Evolutionary conservation across 64 coral and sea anemone genomes (phyloP).

Genomic region (Platygyra sinensis): DNA sequence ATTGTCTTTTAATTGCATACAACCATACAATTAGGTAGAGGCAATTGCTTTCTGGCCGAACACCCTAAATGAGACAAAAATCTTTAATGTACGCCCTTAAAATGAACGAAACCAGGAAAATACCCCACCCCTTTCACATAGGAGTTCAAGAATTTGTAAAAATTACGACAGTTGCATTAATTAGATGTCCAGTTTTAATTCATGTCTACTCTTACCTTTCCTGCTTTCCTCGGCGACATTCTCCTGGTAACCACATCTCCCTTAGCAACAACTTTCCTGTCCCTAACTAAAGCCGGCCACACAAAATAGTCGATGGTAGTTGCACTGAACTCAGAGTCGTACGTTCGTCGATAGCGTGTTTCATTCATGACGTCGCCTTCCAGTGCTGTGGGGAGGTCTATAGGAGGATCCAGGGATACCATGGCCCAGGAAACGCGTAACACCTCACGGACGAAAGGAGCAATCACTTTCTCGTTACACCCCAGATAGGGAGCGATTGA

Average conservation of each 20-base stretch:
- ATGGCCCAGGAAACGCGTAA: constrained; percentile 78
- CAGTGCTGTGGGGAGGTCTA: constrained; percentile 76
- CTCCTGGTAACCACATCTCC: constrained; percentile 80
- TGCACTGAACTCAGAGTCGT: constrained; percentile 85
- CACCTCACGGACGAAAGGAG: constrained; percentile 74
- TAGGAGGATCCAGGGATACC: constrained; percentile 69
- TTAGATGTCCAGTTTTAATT: not conserved
- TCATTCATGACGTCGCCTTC: constrained; percentile 87
- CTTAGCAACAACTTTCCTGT: constrained; percentile 68
- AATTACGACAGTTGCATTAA: not conserved
- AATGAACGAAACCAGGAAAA: no score
- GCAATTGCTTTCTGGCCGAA: no score
- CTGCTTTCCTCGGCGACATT: constrained; percentile 26
- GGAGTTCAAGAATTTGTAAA: not conserved
- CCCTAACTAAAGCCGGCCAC: constrained; percentile 82
- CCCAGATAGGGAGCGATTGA: constrained; percentile 39
- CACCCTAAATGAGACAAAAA: no score
- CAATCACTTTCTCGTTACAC: constrained; percentile 70
- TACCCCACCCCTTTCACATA: no score
- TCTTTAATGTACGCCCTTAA: no score
- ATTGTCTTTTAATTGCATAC: no score
- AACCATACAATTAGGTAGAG: no score
- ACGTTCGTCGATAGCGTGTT: constrained; percentile 58
- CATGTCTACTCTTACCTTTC: constrained; percentile 14
- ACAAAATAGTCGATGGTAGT: constrained; percentile 76